Evolutionary conservation across 2,888 invertebrate species (phyloP).

Genomic region (Heliconius ismenius): DNA sequence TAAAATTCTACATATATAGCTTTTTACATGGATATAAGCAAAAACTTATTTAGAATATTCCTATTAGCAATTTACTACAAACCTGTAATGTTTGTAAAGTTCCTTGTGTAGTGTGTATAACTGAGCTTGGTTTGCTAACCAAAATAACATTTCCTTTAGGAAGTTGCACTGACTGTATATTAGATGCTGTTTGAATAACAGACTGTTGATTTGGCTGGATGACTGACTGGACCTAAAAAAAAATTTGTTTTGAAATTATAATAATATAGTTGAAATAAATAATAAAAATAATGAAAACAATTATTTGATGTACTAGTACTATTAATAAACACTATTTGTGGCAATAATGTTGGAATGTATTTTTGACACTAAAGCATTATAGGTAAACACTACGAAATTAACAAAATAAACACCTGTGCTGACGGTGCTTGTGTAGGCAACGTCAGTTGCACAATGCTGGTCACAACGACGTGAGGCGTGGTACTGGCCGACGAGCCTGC

Average conservation of each 20-base stretch:
- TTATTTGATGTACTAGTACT: background rate
- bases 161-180: constrained; percentile 90
- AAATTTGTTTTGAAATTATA: constrained; percentile 19
- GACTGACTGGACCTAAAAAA: constrained; percentile 93
- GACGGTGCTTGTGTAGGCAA: constrained; percentile 85
- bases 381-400: constrained; percentile 27
- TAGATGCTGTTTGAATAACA: constrained; percentile 96
- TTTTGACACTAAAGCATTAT: constrained; percentile 10
- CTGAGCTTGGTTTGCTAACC: constrained; percentile 94
- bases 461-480: constrained; percentile 79
- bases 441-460: constrained; percentile 94
- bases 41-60: background rate
- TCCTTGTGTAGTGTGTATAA: constrained; percentile 95
- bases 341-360: background rate
- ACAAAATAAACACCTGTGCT: constrained; percentile 83
- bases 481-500: constrained; percentile 61
- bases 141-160: constrained; percentile 94
- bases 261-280: background rate
- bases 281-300: background rate
- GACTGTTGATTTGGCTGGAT: constrained; percentile 98
- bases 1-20: constrained; percentile 2
- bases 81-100: constrained; percentile 93
- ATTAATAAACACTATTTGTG: constrained; percentile 13
- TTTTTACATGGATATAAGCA: background rate
- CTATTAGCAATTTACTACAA: constrained; percentile 41